These are phyloP conservation scores for Potamilus streckersoni DNA, from an alignment of 1,140 invertebrate species.

Conservation along the genomic window DNA sequence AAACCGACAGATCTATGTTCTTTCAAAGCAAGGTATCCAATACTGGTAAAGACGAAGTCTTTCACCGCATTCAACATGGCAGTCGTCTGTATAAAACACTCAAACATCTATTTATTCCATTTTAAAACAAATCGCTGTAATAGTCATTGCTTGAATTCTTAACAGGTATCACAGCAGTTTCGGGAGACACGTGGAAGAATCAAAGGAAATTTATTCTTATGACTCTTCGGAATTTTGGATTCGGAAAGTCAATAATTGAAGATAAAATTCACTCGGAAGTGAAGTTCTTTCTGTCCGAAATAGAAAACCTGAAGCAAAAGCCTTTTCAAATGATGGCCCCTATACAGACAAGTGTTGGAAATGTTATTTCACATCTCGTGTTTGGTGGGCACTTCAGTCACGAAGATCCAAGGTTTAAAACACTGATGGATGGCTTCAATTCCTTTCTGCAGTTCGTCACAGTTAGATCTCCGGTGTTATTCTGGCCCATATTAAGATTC, in stretches of 20 bases:
- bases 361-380: constrained; percentile 14
- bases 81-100: too few species aligned
- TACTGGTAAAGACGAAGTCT: too few species aligned
- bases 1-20: too few species aligned
- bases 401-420: constrained; percentile 6
- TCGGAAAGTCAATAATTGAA: constrained; percentile 21
- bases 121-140: too few species aligned
- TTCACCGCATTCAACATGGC: too few species aligned
- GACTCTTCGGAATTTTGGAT: constrained; percentile 25
- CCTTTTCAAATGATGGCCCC: constrained; percentile 17
- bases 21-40: too few species aligned
- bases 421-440: constrained; percentile 3
- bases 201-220: constrained; percentile 14
- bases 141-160: too few species aligned
- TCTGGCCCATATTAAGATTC: too few species aligned
- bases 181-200: constrained; percentile 13
- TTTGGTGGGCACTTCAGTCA: constrained; percentile 23
- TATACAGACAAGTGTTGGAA: constrained; percentile 12
- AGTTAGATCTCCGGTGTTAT: too few species aligned
- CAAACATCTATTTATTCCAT: too few species aligned
- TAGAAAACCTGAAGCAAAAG: constrained; percentile 3
- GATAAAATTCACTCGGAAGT: constrained; percentile 19
- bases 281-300: constrained; percentile 1
- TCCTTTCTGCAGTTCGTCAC: too few species aligned
- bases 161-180: constrained; percentile 14